Evolutionary conservation across 1,140 invertebrate species (phyloP).

Genomic region (Liolophura sinensis): DNA sequence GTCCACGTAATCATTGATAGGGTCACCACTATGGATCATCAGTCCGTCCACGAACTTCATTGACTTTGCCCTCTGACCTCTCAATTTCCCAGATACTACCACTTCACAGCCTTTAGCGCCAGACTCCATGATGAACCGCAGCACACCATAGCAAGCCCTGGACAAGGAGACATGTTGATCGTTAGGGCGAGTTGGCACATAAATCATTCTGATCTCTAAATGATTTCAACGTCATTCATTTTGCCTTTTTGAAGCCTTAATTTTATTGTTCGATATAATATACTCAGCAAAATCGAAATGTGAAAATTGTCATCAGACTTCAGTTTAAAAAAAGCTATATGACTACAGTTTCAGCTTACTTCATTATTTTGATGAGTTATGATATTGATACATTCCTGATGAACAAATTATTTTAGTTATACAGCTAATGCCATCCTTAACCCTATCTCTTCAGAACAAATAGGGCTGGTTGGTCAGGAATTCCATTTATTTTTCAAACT

Average conservation of each 20-base stretch:
- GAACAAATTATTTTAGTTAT: no score
- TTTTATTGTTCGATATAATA: neutral
- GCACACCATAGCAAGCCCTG: conserved; percentile 97
- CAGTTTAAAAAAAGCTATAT: no score
- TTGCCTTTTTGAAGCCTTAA: neutral
- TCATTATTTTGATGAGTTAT: no score
- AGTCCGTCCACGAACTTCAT: conserved; percentile 99
- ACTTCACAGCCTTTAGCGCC: conserved; percentile 96
- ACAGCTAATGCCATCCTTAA: no score
- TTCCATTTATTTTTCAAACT: no score
- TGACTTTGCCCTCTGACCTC: conserved; percentile 98
- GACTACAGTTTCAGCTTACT: no score
- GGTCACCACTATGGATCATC: conserved; percentile 99
- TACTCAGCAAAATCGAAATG: no score
- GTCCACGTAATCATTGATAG: conserved; percentile 97
- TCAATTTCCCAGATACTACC: conserved; percentile 97
- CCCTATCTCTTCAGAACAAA: no score
- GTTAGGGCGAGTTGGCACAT: neutral
- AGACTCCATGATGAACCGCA: conserved; percentile 99
- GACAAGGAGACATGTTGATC: neutral
- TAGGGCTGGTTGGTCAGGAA: no score
- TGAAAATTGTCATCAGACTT: no score
- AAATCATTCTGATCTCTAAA: neutral
- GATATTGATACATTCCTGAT: no score
- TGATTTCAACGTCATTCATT: neutral